Evolutionary conservation across 1,140 invertebrate species (phyloP).

Genomic region (Drosophila ananassae): DNA sequence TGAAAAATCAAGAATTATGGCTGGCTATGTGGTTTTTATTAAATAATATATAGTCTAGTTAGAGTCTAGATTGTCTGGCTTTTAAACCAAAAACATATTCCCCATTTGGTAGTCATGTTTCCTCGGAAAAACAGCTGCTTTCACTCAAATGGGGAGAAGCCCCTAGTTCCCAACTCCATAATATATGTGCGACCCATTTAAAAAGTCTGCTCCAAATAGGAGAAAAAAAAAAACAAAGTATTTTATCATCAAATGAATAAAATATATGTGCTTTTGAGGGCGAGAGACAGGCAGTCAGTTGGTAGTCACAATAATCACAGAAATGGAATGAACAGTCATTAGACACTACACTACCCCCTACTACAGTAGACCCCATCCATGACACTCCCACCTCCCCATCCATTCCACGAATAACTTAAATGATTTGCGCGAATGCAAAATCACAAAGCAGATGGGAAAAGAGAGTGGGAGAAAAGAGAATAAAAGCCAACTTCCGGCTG

Average conservation of each 20-base stretch:
- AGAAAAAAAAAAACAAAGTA: constrained; percentile 16
- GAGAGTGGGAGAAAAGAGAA: constrained; percentile 9
- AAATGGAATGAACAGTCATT: constrained; percentile 77
- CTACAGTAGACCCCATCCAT: constrained; percentile 8
- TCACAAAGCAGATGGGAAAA: constrained; percentile 18
- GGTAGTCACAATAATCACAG: constrained; percentile 48
- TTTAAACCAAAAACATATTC: too few species aligned
- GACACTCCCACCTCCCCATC: constrained; percentile 27
- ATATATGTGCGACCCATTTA: constrained; percentile 43
- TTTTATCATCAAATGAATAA: constrained; percentile 38
- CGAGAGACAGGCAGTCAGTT: constrained; percentile 35
- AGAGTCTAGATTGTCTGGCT: too few species aligned
- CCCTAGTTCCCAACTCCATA: constrained; percentile 1
- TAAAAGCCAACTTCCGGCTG: constrained; percentile 67
- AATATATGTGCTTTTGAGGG: constrained; percentile 59
- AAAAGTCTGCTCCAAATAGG: constrained; percentile 51
- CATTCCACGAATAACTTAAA: constrained; percentile 66
- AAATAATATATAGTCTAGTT: too few species aligned
- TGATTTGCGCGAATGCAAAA: constrained; percentile 69
- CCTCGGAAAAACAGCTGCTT: constrained; percentile 15
- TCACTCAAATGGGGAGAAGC: constrained; percentile 13
- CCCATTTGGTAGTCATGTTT: constrained; percentile 5
- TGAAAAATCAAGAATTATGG: neutral
- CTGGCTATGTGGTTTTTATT: constrained; percentile 29
- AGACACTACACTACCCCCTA: constrained; percentile 26